Conservation (phyloP, 2,888 invertebrate species). For the Terebella lapidaria region DNA sequence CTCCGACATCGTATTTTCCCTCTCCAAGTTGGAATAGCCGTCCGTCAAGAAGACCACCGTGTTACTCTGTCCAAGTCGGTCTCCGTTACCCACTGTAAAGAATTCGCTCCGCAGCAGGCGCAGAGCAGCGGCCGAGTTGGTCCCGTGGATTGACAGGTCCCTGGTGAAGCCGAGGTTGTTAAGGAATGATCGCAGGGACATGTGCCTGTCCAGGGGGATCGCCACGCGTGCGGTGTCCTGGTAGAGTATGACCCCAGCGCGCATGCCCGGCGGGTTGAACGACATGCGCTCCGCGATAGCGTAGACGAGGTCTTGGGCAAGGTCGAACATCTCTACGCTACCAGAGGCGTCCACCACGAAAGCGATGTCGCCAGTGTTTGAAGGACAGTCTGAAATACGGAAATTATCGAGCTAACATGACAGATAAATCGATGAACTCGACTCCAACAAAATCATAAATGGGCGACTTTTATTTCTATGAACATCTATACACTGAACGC, state of each 20-base stretch:
- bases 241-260: slow-evolving; percentile 35
- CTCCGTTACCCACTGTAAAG: slow-evolving; percentile 19
- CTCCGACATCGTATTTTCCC: slow-evolving; percentile 30
- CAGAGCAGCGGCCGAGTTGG: slow-evolving; percentile 32
- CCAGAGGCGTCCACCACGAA: slow-evolving; percentile 26
- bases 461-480: too few species aligned
- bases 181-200: slow-evolving; percentile 29
- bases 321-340: slow-evolving; percentile 20
- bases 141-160: slow-evolving; percentile 38
- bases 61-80: slow-evolving; percentile 17
- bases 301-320: slow-evolving; percentile 12
- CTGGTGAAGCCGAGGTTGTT: slow-evolving; percentile 40
- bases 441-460: too few species aligned
- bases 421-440: too few species aligned
- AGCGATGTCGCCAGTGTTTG: slow-evolving; percentile 18
- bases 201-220: slow-evolving; percentile 33
- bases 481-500: too few species aligned
- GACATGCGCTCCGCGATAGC: slow-evolving; percentile 19
- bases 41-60: slow-evolving; percentile 34
- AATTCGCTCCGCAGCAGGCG: slow-evolving; percentile 5
- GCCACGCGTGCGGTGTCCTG: slow-evolving; percentile 22
- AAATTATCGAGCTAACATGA: too few species aligned
- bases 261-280: slow-evolving; percentile 21
- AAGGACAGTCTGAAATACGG: slow-evolving; percentile 19
- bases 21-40: slow-evolving; percentile 38